Base-by-base conservation (phyloP, 2,797 vertebrate genomes). In the Psittacula derbiana region DNA sequence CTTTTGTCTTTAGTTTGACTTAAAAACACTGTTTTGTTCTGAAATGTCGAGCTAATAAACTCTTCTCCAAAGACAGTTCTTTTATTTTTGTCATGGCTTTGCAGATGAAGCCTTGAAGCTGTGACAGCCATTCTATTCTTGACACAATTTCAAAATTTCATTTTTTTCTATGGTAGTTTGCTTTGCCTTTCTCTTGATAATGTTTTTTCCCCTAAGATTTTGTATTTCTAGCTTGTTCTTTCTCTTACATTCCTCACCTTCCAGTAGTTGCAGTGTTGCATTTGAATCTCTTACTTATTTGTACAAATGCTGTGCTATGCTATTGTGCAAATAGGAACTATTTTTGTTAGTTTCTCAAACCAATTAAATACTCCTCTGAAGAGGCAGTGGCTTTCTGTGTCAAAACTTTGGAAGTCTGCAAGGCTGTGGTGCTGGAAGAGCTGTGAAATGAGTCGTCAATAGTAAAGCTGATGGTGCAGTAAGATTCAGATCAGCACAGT, bases 41-140 rank as follows among this genome's bases (percentile, higher is more conserved):
- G 47, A 93, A 95, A 95, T 73, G 80, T 92, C 62, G 75, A 84
- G 33, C 61, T 89, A 94, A 96, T 86, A 72, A 93, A 90, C 44
- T 86, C 64, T 85, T 76, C 61, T 94, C 23, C 23, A 79, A 70
- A 78, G 73, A 64, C 70, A 72, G 43, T 88, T 92, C 64, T 75
- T 72, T 84, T 93, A 64, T 87, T 40, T 91, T 79, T 91, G 57
- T 80, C 17, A 7, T 57, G 64, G 73, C 67, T 95, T 92, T 91
- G 78, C 95, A 78, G 81, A 61, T 53, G 41, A 73, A 78, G 20
- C 50, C 84, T 88, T 86, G 64, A 94, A 88, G 75, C 55, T 78
- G 46, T 83, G 61, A n/a, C 31, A 78, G 17, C 58, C 11, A 4
- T 86, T 92, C 61, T 61, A 3, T 50, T 74, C 52, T 50, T 38